Base-by-base conservation (phyloP, 2,113 vertebrate species). In the Nothocercus nigrocapillus region DNA sequence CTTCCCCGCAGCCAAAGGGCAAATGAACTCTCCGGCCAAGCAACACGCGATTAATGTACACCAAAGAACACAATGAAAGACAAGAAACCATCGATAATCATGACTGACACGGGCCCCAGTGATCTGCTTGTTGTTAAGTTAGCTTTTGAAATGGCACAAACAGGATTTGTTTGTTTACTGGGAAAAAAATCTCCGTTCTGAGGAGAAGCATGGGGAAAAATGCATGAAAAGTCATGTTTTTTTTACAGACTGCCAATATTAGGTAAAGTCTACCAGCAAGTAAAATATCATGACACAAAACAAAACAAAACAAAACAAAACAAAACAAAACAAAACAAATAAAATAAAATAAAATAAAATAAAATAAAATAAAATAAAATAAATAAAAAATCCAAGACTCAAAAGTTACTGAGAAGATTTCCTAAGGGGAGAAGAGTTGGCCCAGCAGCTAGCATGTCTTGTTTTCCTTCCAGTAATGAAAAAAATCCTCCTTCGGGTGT, bases 81-180 rank as follows among this genome's bases (percentile, higher is more conserved):
- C 9, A 34, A 68, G 28, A 86, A 21, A 21, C 27, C 19, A 4
- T 66, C 47, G 32, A 62, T 13, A 61, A 78, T 61, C 19, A 51
- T 0, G 6, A 12, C 64, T n/a, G 58, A 28, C 18, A n/a, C 14
- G 13, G 0, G 0, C 25, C 32, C 25, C 69, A 45, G 40, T 6
- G 16, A 16, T 34, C 24, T 67, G 2, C 42, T n/a, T 10, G 0
- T 44, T 51, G 44, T 40, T 77, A 16, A 16, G 34, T 8, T 49
- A 11, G 1, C 51, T 73, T 85, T 10, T 0, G 4, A 40, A 76
- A 59, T 30, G 32, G 6, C 8, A 4, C 0, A 1, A 54, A 17
- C 45, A 32, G 19, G 14, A 24, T 83, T 49, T 2, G 0, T 40
- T 13, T 7, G 30, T 73, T 75, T 58, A 32, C 54, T 40, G 36